These are phyloP conservation scores for Elachura formosa DNA, from an alignment of 2,113 vertebrate genomes.

Conservation along the genomic window DNA sequence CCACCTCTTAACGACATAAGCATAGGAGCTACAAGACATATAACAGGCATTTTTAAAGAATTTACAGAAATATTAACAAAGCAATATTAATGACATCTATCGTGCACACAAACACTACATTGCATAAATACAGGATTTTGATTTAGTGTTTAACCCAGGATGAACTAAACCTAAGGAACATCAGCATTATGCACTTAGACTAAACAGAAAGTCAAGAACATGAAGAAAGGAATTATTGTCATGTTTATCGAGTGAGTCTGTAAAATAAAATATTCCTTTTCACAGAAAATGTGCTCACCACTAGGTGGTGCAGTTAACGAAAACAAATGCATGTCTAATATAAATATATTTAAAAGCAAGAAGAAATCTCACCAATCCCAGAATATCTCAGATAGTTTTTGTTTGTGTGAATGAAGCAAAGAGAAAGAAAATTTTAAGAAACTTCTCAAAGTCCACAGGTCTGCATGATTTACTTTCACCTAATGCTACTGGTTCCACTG, in stretches of 20 bases:
- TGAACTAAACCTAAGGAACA: neutral
- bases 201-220: neutral
- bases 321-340: neutral
- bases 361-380: neutral
- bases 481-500: neutral
- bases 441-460: neutral
- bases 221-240: neutral
- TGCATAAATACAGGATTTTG: neutral
- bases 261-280: neutral
- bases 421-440: neutral
- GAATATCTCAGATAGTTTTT: neutral
- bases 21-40: neutral
- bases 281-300: neutral
- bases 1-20: neutral
- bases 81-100: neutral
- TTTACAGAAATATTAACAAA: neutral
- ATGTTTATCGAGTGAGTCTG: neutral
- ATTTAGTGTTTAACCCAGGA: neutral
- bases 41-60: neutral
- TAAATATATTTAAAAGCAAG: neutral
- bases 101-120: neutral
- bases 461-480: neutral
- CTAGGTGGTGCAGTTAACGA: conserved; percentile 20
- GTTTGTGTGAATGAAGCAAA: neutral
- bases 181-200: neutral